Evolutionary conservation across 1,140 invertebrate genomes (phyloP).

Genomic region (Venustaconcha ellipsiformis): DNA sequence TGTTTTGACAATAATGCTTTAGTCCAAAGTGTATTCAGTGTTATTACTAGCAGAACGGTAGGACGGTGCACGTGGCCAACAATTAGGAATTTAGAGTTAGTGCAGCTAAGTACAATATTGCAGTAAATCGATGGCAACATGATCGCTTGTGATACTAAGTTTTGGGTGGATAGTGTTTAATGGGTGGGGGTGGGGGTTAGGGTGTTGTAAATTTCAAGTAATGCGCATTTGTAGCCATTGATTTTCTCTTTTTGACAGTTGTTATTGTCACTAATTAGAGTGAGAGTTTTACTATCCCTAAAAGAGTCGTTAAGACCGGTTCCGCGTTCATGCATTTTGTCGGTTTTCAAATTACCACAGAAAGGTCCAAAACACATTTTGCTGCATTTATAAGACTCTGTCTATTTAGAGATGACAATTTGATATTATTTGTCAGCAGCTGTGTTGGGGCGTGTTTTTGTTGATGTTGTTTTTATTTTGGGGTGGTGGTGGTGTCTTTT

Average conservation of each 20-base stretch:
- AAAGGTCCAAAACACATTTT: background rate
- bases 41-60: conserved; percentile 4
- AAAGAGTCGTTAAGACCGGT: conserved; percentile 2
- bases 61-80: conserved; percentile 5
- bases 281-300: background rate
- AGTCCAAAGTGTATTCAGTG: background rate
- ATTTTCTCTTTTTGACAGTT: background rate
- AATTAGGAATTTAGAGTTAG: conserved; percentile 2
- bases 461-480: too few species aligned
- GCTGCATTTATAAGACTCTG: background rate
- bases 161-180: background rate
- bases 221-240: background rate
- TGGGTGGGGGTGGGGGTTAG: background rate
- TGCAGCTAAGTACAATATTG: conserved; percentile 3
- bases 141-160: background rate
- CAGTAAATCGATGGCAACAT: background rate
- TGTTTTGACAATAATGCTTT: background rate
- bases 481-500: too few species aligned
- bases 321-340: background rate
- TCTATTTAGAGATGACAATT: too few species aligned
- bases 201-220: background rate
- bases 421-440: too few species aligned
- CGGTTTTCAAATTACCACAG: background rate
- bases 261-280: background rate
- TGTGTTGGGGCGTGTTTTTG: too few species aligned